phyloP scores from a whole-genome alignment of 2,888 invertebrate species.

The Macaria notata region DNA sequence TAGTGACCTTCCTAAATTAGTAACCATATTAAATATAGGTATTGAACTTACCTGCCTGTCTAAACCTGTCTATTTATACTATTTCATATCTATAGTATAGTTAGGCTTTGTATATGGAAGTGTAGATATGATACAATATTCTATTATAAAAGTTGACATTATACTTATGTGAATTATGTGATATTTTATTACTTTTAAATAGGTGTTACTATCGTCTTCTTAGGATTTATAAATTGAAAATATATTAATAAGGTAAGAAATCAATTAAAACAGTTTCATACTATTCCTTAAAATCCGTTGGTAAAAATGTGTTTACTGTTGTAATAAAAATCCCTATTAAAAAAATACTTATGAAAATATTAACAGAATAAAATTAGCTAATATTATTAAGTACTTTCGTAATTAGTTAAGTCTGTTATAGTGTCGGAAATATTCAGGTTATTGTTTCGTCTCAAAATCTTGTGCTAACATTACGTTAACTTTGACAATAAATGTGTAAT shows the following conservation, averaged over 20 bases:
- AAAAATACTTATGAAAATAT: slow-evolving; percentile 2
- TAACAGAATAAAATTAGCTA: slow-evolving; percentile 41
- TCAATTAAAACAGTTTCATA: too few species aligned
- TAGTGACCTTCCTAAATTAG: too few species aligned
- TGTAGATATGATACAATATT: slow-evolving; percentile 5
- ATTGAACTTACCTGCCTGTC: not conserved
- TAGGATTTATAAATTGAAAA: not conserved
- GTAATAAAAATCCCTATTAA: not conserved
- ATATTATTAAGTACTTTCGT: slow-evolving; percentile 14
- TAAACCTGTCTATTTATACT: too few species aligned
- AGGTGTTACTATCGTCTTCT: not conserved
- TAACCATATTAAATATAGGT: too few species aligned
- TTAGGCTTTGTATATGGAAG: slow-evolving; percentile 9
- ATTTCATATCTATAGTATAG: not conserved
- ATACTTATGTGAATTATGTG: slow-evolving; percentile 31
- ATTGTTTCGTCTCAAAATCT: slow-evolving; percentile 48
- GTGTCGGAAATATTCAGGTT: slow-evolving; percentile 6
- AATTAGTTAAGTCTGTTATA: slow-evolving; percentile 7
- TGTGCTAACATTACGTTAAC: slow-evolving; percentile 77
- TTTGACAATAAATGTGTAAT: slow-evolving; percentile 82
- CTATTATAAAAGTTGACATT: slow-evolving; percentile 5
- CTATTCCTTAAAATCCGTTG: not conserved
- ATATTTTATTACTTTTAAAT: slow-evolving; percentile 24
- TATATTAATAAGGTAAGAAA: too few species aligned
- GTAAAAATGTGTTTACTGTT: slow-evolving; percentile 1